Evolutionary conservation across 2,113 vertebrate genomes (phyloP), one percentile per base, ranked within the genome.

Genomic region (Pardalotus punctatus): DNA sequence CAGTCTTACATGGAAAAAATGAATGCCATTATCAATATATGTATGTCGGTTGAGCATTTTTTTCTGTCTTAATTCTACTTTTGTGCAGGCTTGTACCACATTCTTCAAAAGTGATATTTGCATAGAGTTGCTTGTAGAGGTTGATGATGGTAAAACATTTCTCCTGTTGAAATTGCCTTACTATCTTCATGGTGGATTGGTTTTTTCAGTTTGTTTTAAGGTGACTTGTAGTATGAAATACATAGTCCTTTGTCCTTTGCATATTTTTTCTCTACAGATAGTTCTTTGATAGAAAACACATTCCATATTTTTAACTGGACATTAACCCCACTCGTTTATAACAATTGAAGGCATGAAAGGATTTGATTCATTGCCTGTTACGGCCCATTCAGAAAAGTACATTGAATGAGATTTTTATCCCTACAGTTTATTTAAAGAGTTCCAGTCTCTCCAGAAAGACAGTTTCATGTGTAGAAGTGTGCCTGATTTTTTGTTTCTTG

Each of bases 31-130:
- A 15, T 61, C 42, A 11, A 14, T 64, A 18, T 28, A 23, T 35
- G 4, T 12, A 6, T 23, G 22, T 27, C 28, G 45, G 17, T 33
- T 42, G 12, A 1, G 1, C 0, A 1, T 5, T 24, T 28, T 42
- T 45, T 48, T 20, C 14, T 57, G 65, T 74, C 61, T 61, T 9
- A 7, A 0, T 79, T 80, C 42, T 89, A 22, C 29, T 47, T 70
- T 69, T 94, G 23, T 18, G 13, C 31, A 72, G 58, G 12, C 28
- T 67, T 85, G 31, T 7, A 18, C 24, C 8, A 19, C 47, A 77
- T 86, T 53, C 11, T 42, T 61, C 12, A 14, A 64, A 16, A 77
- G 10, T 6, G 15, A 6, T 71, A 9, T 62, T 76, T 77, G 38
- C 28, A 10, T 3, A 21, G 43, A 62, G 11, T 53, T 86, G 18